Base-by-base conservation (phyloP, 1,140 invertebrate species). In the Drosophila triauraria region DNA sequence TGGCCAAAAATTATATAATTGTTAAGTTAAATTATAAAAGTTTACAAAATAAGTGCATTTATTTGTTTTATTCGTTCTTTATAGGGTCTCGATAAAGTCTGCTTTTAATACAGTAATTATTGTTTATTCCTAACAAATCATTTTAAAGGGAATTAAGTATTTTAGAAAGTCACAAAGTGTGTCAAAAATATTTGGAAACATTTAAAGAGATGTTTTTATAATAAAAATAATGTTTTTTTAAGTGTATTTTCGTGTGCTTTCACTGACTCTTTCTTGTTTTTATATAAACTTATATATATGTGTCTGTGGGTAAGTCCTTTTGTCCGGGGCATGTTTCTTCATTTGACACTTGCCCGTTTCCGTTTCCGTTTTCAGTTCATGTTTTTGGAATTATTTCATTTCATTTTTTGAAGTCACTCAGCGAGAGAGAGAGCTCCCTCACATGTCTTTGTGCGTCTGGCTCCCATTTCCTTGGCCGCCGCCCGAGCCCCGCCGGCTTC, bases 351-450 rank as follows among this genome's bases (percentile, higher is more conserved):
- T 83, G 75, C 80, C 82, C 85, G 81, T 90, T 90, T 88, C 82
- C 84, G 80, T 88, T 83, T 88, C 79, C 87, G 84, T 88, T 90
- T 88, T 88, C 84, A 84, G 84, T 80, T 90, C 85, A 88, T 88
- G 84, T 84, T 88, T 88, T 90, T 74, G 84, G 84, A 88, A 88
- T 88, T 88, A 88, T 90, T 90, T 88, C 84, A 90, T 88, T 88
- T 84, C 78, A 86, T 82, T 80, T 81, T 79, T 86, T 80, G 63
- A 84, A 87, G 84, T 84, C 60, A 64, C 76, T 72, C 77, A 42
- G 48, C 10, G 48, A 40, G 17, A 53, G 27, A 35, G 58, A 47
- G 56, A 7, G 27, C 56, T 79, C 61, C 40, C 46, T 57, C 64
- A 46, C 70, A 64, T 57, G 25, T 61, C 47, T 44, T 30, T 53